Base-by-base conservation (phyloP, 2,888 invertebrate genomes). In the Yponomeuta malinellus region DNA sequence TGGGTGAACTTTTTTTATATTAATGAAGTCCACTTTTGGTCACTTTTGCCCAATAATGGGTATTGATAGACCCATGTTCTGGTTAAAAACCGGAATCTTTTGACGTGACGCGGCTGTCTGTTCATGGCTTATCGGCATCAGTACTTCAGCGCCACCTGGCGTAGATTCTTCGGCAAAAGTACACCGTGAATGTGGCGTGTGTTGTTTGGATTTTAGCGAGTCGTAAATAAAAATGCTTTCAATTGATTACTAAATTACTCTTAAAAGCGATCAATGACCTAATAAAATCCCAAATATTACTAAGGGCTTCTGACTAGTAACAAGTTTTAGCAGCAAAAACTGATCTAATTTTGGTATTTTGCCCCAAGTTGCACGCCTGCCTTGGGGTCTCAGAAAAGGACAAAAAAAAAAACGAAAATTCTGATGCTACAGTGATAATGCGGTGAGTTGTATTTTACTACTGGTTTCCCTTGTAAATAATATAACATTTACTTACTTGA, bases 151-250 rank as follows among this genome's bases (percentile, higher is more conserved):
- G 90, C 85, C 90, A 85, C 80, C 91, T 91, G 76, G 84, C 81
- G 90, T 78, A 74, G 85, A 84, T 84, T 83, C 86, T 81, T 75
- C 82, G 76, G 81, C 78, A 78, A 83, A 87, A 86, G 84, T 87
- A 88, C 84, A 87, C 89, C 87, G 90, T 89, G 92, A 92, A 92
- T 93, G 92, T 92, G 92, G 92, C 92, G 92, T 93, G 92, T 92
- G 92, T 93, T 93, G 92, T 93, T 93, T 92, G 89, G 87, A 83
- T 83, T 85, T 83, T 83, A 83, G 83, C 81, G 86, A 90, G 84
- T 90, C 90, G 91, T 92, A 92, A 91, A 91, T 91, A 91, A 91
- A 89, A 91, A 90, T 88, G 87, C 84, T 80, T 82, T 83, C 78
- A 79, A 85, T 85, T 78, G 80, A 79, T 78, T 79, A 79, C 72